Evolutionary conservation across 2,797 vertebrate genomes (phyloP).

Genomic region (Poecilia velifera): DNA sequence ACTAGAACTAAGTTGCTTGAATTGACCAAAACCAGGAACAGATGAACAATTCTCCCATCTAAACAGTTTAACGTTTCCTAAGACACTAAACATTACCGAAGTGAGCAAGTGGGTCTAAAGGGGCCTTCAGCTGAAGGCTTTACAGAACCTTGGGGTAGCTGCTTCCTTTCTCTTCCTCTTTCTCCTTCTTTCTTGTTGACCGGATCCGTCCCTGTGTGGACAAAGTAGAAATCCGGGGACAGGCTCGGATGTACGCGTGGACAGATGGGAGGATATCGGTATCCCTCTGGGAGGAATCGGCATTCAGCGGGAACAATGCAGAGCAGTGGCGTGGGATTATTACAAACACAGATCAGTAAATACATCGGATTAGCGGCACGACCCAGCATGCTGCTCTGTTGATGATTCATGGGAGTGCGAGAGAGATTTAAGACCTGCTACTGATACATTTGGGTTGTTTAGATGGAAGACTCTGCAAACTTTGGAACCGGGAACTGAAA

Average conservation of each 20-base stretch:
- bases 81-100: not conserved
- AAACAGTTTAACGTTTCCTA: not conserved
- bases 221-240: not conserved
- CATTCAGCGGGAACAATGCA: slow-evolving; percentile 16
- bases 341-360: slow-evolving; percentile 44
- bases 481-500: not conserved
- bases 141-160: not conserved
- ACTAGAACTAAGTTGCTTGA: not conserved
- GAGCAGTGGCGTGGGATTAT: slow-evolving; percentile 40
- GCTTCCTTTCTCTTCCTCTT: not conserved
- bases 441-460: not conserved
- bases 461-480: not conserved
- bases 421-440: not conserved
- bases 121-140: not conserved
- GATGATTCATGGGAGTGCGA: not conserved
- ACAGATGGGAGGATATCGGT: slow-evolving; percentile 41
- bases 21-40: not conserved
- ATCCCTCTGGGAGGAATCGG: slow-evolving; percentile 27
- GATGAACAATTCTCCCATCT: not conserved
- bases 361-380: slow-evolving; percentile 11
- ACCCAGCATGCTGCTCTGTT: slow-evolving; percentile 7
- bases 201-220: not conserved
- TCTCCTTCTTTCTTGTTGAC: not conserved
- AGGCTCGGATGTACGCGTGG: not conserved
- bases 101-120: not conserved